Evolutionary conservation across 2,797 vertebrate genomes (phyloP), one percentile per base, ranked within the genome.

Genomic region (Bovichtus diacanthus): DNA sequence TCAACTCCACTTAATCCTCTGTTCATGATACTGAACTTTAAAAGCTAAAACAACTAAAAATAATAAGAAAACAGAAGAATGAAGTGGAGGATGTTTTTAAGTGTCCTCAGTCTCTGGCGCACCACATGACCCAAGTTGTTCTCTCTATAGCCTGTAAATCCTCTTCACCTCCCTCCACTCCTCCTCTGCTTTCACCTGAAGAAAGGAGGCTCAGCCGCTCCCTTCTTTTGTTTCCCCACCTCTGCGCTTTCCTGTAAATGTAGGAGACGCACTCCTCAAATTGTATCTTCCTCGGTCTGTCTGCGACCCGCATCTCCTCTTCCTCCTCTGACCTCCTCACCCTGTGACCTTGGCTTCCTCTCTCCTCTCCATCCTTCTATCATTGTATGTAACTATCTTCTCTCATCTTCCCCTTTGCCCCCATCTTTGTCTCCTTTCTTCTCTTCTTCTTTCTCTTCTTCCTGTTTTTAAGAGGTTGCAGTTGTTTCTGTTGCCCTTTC

Each of bases 351-450:
- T 74, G 39, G 65, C 29, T 29, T 54, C 39, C 6, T 65, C 62
- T 31, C 39, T 34, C 29, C 39, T 74, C 66, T 53, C 31, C 56
- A 62, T 67, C 41, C 39, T 34, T 59, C 38, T 3, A 29, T 47
- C 51, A 38, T 43, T 21, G 51, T 13, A 6, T 25, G 9, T 51
- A 46, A n/a, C n/a, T n/a, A n/a, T n/a, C n/a, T n/a, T n/a, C n/a
- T n/a, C n/a, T n/a, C n/a, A n/a, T n/a, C n/a, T n/a, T 64, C 46
- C 54, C 49, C 53, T 41, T 74, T 25, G n/a, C 25, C 19, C 18
- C 9, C 44, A 3, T 46, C 41, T 43, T 43, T 43, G 18, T 46
- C 9, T 46, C 44, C 49, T 25, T 25, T 29, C 19, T 4, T 19
- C 38, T 27, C 19, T 21, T 8, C 2, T 7, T 16, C 4, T 27